Base-by-base conservation (phyloP, 2,797 vertebrate species). In the Chelon labrosus region DNA sequence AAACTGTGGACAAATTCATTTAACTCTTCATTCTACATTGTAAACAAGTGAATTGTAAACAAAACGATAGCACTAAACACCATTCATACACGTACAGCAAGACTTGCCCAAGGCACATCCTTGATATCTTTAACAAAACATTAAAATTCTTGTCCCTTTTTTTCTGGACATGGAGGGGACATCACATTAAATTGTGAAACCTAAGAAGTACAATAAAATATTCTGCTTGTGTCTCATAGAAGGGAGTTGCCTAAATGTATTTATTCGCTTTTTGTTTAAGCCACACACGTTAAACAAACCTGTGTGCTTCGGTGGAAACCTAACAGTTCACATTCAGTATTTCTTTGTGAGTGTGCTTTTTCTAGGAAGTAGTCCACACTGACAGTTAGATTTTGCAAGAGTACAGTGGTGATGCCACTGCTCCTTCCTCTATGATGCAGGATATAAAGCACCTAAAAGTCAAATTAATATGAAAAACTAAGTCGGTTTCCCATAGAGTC, bases 31-130 rank as follows among this genome's bases (percentile, higher is more conserved):
- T 85, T 85, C 83, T 87, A 85, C 75, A 73, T 75, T 88, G 92
- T 94, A 92, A 92, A 93, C 89, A 92, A 88, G 65, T 86, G 68
- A 86, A 87, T 55, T 91, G 92, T 93, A 93, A 94, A 93, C 90
- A 89, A 88, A 88, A 86, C 66, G 73, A 89, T 58, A 88, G 77
- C 84, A 90, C 80, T 84, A 81, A 90, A 87, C 85, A 88, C 71
- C 55, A 83, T 80, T 87, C 73, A 83, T 80, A 88, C 73, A 83
- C 65, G 57, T 65, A 89, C 87, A 82, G 73, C 76, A 87, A 90
- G 79, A 88, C 72, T 78, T 82, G 90, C 71, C 75, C 81, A 94
- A 94, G 93, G 94, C 92, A 95, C 93, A 89, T 91, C 86, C 85
- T 92, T 79, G 76, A 93, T 88, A 92, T 88, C 37, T 65, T 80